These are phyloP conservation scores for Sparus aurata DNA, from an alignment of 2,797 vertebrate species.

Conservation along the genomic window DNA sequence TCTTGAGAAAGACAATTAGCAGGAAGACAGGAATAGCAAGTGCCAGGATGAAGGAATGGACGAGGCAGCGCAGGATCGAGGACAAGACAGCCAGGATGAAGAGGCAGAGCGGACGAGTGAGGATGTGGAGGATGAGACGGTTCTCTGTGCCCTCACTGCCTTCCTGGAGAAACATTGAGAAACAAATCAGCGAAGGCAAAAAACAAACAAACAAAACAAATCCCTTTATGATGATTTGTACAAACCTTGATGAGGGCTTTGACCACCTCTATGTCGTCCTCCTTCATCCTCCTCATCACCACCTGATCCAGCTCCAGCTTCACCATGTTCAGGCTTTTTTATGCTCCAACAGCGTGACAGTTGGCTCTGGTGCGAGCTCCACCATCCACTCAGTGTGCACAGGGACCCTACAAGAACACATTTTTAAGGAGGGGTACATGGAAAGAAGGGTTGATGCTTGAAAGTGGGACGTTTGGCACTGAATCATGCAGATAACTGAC, in stretches of 20 bases:
- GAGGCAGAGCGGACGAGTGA: conserved; percentile 90
- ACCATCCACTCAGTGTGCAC: conserved; percentile 44
- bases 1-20: conserved; percentile 88
- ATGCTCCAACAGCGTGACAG: conserved; percentile 24
- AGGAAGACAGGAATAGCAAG: conserved; percentile 90
- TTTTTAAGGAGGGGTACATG: neutral
- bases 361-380: conserved; percentile 6
- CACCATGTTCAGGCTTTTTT: conserved; percentile 77
- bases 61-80: conserved; percentile 89
- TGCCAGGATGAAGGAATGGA: conserved; percentile 91
- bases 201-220: too few relatives aligned
- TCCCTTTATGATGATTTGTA: neutral
- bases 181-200: neutral
- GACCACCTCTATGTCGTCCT: conserved; percentile 89
- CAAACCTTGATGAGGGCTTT: conserved; percentile 92
- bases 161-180: conserved; percentile 80
- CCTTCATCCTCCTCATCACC: conserved; percentile 89
- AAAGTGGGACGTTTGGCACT: neutral
- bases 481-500: neutral
- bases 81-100: conserved; percentile 90
- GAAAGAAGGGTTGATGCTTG: too few relatives aligned
- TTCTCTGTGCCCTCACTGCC: conserved; percentile 91
- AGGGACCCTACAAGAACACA: conserved; percentile 40
- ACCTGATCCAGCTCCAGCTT: conserved; percentile 84
- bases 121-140: conserved; percentile 90